Evolutionary conservation across 2,888 invertebrate genomes (phyloP), one percentile per base, ranked within the genome.

Genomic region (Choreutis nemorana): DNA sequence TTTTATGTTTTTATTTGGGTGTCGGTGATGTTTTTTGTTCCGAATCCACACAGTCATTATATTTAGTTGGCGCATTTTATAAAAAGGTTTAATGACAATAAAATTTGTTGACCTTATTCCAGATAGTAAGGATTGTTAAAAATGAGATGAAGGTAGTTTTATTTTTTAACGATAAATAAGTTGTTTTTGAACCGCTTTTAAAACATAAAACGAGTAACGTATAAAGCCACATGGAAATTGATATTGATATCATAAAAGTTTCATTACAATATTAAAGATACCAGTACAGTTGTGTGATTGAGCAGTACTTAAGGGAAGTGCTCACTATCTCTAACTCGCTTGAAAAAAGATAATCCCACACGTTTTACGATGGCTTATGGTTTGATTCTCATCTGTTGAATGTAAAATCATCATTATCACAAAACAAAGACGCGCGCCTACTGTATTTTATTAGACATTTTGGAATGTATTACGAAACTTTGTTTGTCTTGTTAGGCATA

Each of bases 231-330:
- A 18, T 18, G 34, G 44, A 49, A 55, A 68, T 56, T 53, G 54
- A 54, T 56, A 64, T 56, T 54, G 49, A 59, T 64, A 61, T 55
- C 52, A 62, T 71, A 71, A 73, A 75, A 72, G 60, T 71, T 71
- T 73, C 71, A 65, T 72, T 72, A 67, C 72, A 72, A 73, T 66
- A 62, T 65, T 49, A 48, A 50, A 70, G 68, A 73, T 73, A 73
- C 59, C 59, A 55, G 60, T 60, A 64, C 70, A 62, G 72, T 72
- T 58, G 58, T 71, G 57, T 64, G 66, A 70, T 66, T 70, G 70
- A 72, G 57, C 48, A 58, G 57, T 58, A 48, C 48, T 49, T 42
- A 48, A 54, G 49, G n/a, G 9, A 54, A 65, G 67, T 61, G 63
- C 58, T 55, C 59, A 57, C 50, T n/a, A n/a, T n/a, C n/a, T n/a